Conservation (phyloP, 1,140 invertebrate species). For the Pseudomyrmex pallidus region DNA sequence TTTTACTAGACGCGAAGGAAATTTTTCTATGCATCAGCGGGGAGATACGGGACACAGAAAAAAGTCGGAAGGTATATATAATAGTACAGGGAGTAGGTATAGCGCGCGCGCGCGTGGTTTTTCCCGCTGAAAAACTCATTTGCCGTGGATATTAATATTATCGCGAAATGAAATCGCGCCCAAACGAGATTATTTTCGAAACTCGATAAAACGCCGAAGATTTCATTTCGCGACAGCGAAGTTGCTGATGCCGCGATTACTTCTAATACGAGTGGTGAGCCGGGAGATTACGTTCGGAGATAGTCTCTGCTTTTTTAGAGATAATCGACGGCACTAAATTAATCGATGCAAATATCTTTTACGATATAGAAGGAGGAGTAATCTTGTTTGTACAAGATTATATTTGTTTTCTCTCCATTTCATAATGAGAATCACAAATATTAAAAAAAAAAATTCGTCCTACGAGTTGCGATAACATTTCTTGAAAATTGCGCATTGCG, state of each 20-base stretch:
- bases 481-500: too few relatives aligned
- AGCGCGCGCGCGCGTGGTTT: not conserved
- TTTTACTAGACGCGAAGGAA: slow-evolving; percentile 61
- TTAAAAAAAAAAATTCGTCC: too few relatives aligned
- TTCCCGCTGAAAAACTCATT: slow-evolving; percentile 21
- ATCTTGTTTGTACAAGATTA: too few relatives aligned
- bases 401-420: too few relatives aligned
- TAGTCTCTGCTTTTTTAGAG: slow-evolving; percentile 7
- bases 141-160: slow-evolving; percentile 57
- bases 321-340: slow-evolving; percentile 8
- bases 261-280: not conserved
- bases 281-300: slow-evolving; percentile 25
- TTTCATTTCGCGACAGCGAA: slow-evolving; percentile 42
- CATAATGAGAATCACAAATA: too few relatives aligned
- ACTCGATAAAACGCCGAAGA: slow-evolving; percentile 46
- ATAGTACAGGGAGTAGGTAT: too few relatives aligned
- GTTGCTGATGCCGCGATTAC: slow-evolving; percentile 23
- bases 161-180: slow-evolving; percentile 43
- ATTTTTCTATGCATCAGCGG: slow-evolving; percentile 63
- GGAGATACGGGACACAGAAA: slow-evolving; percentile 22
- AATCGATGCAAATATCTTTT: not conserved
- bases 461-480: too few relatives aligned
- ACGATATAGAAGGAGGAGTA: too few relatives aligned
- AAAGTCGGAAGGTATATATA: slow-evolving; percentile 26
- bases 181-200: slow-evolving; percentile 54